phyloP scores from a whole-genome alignment of 2,797 vertebrate genomes.

The Macrochelys suwanniensis region DNA sequence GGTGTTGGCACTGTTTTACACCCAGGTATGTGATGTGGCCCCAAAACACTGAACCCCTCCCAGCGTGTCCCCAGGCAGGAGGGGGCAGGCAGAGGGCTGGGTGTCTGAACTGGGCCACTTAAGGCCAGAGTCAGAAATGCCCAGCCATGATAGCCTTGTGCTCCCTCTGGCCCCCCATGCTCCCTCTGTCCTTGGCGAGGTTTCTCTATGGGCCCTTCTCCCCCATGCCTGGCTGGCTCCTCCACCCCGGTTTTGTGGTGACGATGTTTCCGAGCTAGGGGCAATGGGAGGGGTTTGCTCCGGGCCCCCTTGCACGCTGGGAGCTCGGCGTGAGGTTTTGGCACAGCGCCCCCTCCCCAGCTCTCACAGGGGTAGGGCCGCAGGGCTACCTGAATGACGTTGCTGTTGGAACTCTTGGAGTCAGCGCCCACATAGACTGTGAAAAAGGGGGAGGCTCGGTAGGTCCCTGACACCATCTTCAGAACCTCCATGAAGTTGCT shows the following conservation, averaged over 20 bases:
- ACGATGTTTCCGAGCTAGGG: neutral
- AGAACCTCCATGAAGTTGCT: constrained; percentile 96
- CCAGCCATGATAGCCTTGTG: neutral
- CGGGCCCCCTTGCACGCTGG: neutral
- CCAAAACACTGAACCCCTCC: too few relatives aligned
- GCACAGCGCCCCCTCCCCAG: neutral
- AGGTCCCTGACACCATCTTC: constrained; percentile 93
- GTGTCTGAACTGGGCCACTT: neutral
- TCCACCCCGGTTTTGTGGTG: neutral
- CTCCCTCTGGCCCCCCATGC: neutral
- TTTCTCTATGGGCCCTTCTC: neutral
- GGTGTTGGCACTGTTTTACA: too few relatives aligned
- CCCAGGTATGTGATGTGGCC: neutral
- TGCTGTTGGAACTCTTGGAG: constrained; percentile 97
- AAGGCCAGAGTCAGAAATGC: neutral
- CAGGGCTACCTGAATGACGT: constrained; percentile 91
- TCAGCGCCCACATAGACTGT: constrained; percentile 92
- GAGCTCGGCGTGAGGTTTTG: neutral
- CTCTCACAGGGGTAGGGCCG: neutral
- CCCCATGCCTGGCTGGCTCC: neutral
- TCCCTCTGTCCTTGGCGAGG: neutral
- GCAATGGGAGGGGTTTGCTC: neutral
- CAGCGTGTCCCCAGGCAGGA: too few relatives aligned
- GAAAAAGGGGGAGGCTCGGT: constrained; percentile 94
- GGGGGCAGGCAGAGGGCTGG: neutral